Evolutionary conservation across 2,888 invertebrate genomes (phyloP), one percentile per base, ranked within the genome.

Genomic region (Morpho achilles): DNA sequence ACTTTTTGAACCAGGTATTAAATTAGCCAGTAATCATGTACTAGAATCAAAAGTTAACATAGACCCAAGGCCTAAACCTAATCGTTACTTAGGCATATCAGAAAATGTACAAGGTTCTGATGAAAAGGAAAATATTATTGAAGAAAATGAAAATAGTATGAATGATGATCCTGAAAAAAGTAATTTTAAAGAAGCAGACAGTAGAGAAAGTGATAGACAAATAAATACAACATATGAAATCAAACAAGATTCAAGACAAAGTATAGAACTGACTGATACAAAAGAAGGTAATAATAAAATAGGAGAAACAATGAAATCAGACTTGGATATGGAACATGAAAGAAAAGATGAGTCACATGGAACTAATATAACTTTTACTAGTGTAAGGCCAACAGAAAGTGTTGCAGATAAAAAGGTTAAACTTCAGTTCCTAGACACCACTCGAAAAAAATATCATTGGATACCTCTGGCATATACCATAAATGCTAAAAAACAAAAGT

Each of bases 1-100:
- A 63, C 67, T 86, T 8, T 84, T 82, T 62, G 57, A 65, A 50
- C 73, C 71, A 48, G 75, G 75, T 3, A 55, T 58, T 3, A 76
- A 75, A 39, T 71, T 74, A 32, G 23, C 41, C 56, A 49, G 53
- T 40, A 45, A 55, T 7, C 71, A 58, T 52, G 3, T 50, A 45
- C 62, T 60, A n/a, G 9, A 58, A 0, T 44, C n/a, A 0, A 55
- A 61, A 10, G 54, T 64, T 41, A 39, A 57, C 4, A 43, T 66
- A 43, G 59, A 70, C 42, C 71, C 72, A 7, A 71, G 74, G 62
- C 65, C 63, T 5, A 82, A 79, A 58, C 79, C 80, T 9, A 68
- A 66, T 16, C 68, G 66, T 61, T 82, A 79, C 62, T 44, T 51
- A 5, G 54, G 58, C 0, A 8, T 41, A 41, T 22, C 40, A 8